Percentiles rank a stretch among this genome's conserved stretches.
Evolutionary conservation across 2,888 invertebrate species (phyloP).

Genomic region (Tetragonisca angustula): DNA sequence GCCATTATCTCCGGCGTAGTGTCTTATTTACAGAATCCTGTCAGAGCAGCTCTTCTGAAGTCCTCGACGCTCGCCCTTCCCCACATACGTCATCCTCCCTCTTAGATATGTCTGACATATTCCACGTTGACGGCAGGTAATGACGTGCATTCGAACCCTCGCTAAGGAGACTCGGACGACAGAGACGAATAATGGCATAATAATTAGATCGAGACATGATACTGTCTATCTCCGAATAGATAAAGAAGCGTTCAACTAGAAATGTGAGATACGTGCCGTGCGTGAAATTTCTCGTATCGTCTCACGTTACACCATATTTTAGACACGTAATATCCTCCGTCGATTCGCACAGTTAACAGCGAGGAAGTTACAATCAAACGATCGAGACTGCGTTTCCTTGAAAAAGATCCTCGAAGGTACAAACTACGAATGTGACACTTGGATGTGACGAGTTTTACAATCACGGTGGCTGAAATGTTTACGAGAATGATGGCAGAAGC

Average conservation of each 20-base stretch:
- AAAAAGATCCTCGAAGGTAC: too few relatives aligned
- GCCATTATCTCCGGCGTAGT: slow-evolving; percentile 50
- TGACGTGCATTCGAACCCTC: slow-evolving; percentile 53
- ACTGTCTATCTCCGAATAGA: not conserved
- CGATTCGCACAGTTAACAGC: too few relatives aligned
- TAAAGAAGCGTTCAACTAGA: not conserved
- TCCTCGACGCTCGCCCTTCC: slow-evolving; percentile 39
- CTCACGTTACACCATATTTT: too few relatives aligned
- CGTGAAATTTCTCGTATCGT: too few relatives aligned
- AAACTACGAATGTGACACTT: too few relatives aligned
- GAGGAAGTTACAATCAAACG: not conserved
- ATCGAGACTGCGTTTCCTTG: too few relatives aligned
- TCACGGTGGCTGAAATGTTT: too few relatives aligned
- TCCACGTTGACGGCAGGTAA: slow-evolving; percentile 49
- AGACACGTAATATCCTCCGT: not conserved
- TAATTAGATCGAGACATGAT: slow-evolving; percentile 30
- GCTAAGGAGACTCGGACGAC: slow-evolving; percentile 26
- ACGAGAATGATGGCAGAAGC: too few relatives aligned
- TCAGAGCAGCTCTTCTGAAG: slow-evolving; percentile 46
- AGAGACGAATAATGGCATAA: slow-evolving; percentile 48
- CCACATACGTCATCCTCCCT: slow-evolving; percentile 47
- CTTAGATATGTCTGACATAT: slow-evolving; percentile 53
- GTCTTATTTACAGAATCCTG: slow-evolving; percentile 66
- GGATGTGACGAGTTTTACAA: too few relatives aligned
- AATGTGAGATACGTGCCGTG: not conserved